These are phyloP conservation scores for Diadumene lineata DNA, from an alignment of 92 coral and sea anemone genomes.

Conservation along the genomic window DNA sequence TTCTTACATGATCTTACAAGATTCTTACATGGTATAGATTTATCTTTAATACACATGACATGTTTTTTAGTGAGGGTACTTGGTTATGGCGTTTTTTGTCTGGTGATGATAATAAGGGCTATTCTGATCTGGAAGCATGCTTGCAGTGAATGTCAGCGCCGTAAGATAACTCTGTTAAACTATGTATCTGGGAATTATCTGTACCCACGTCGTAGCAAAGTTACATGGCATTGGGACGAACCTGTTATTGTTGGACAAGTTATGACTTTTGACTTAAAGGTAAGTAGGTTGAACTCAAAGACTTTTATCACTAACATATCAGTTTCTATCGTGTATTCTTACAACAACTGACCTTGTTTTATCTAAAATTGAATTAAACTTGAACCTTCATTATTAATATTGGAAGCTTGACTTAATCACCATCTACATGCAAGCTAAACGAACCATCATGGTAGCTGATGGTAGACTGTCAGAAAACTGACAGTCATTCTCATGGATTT, in stretches of 20 bases:
- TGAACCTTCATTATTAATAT: too few species aligned
- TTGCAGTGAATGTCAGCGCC: constrained; percentile 42
- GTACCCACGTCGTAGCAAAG: constrained; percentile 59
- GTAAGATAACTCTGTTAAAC: constrained; percentile 42
- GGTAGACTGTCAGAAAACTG: background rate
- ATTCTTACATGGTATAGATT: background rate
- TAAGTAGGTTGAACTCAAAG: constrained; percentile 89
- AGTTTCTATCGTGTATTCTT: too few species aligned
- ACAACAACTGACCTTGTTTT: too few species aligned
- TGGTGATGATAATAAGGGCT: background rate
- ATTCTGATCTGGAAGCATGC: background rate
- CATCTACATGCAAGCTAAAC: background rate
- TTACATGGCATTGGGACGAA: constrained; percentile 80
- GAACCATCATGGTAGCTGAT: background rate
- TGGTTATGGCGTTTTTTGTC: constrained; percentile 12
- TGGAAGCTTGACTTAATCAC: too few species aligned
- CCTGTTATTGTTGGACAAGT: constrained; percentile 81
- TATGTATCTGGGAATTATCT: constrained; percentile 66
- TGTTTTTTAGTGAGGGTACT: constrained; percentile 10
- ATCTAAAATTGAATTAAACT: too few species aligned
- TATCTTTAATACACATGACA: too few species aligned
- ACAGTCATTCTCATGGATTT: background rate
- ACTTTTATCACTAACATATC: too few species aligned
- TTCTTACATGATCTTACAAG: background rate
- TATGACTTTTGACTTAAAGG: constrained; percentile 79